Evolutionary conservation across 2,888 invertebrate genomes (phyloP), one percentile per base, ranked within the genome.

Genomic region (Drymonia ruficornis): DNA sequence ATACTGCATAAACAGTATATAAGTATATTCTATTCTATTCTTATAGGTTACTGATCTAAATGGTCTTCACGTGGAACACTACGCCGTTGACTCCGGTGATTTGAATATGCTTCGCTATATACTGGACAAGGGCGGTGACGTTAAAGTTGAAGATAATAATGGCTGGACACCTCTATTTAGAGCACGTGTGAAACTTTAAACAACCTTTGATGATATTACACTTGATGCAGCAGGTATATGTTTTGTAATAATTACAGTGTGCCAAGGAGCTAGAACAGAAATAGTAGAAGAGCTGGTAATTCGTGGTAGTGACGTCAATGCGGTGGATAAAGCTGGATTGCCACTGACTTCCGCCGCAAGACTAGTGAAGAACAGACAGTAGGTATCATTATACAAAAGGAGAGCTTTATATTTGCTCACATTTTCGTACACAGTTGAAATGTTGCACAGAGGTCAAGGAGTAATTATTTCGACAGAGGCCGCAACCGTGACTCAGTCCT

Each of bases 81-180:
- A 89, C 71, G 94, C 94, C 1, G 93, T 93, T 3, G 94, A 94
- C 80, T 91, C 93, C 0, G 76, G 91, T 55, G 72, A 76, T 56
- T 31, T 87, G 53, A 87, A 79, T 23, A 84, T 83, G 62, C 59
- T 94, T 47, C 67, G 63, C 8, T 67, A 71, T 49, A 63, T 89
- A 34, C 61, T 89, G 49, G 80, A 83, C 50, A 65, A 63, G 0
- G 87, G 87, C 0, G 86, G 91, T 0, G 81, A 93, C 63, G 65
- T 93, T 2, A 63, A 71, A 2, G 84, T 71, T 0, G 64, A 57
- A 9, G 94, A 94, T 67, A 80, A 74, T 65, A 88, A 87, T 57
- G 93, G 93, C 0, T 94, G 94, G 94, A 94, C 94, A 2, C 93
- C 94, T 16, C 79, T 94, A 31, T 84, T 93, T 52, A 84, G 94